Evolutionary conservation across 2,888 invertebrate genomes (phyloP).

Genomic region (Ectropis crepuscularia): DNA sequence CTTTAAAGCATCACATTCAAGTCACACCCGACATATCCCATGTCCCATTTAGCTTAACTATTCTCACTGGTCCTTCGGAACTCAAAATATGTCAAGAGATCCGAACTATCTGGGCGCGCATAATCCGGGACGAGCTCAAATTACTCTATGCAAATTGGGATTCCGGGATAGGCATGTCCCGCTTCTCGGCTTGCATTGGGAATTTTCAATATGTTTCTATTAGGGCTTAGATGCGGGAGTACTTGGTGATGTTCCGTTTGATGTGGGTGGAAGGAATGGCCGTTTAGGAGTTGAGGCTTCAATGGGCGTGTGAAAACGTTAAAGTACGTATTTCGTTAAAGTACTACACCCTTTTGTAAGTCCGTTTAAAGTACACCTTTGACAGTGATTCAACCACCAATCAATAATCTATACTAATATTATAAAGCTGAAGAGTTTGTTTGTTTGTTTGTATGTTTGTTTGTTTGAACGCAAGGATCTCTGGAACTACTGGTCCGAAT

Average conservation of each 20-base stretch:
- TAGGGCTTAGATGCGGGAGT: slow-evolving; percentile 12
- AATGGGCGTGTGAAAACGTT: no score
- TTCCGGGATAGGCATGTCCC: slow-evolving; percentile 26
- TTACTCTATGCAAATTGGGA: slow-evolving; percentile 37
- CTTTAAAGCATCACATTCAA: not conserved
- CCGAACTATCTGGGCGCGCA: slow-evolving; percentile 27
- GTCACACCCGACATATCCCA: slow-evolving; percentile 2
- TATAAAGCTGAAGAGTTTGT: no score
- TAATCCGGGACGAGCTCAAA: slow-evolving; percentile 31
- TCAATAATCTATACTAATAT: no score
- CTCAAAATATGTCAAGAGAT: slow-evolving; percentile 23
- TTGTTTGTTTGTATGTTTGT: no score
- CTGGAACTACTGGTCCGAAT: no score
- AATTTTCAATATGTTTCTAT: slow-evolving; percentile 32
- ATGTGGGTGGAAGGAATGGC: not conserved
- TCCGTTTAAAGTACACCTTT: no score
- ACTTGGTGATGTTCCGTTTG: slow-evolving; percentile 4
- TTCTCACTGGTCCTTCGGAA: slow-evolving; percentile 16
- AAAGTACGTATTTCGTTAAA: no score
- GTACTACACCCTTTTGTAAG: no score
- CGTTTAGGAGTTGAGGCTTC: no score
- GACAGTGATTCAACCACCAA: no score
- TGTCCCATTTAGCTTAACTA: slow-evolving; percentile 16
- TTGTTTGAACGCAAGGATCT: no score
- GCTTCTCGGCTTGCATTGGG: slow-evolving; percentile 24